These are phyloP conservation scores for Standfussiana lucernea DNA, from an alignment of 2,888 invertebrate genomes.

Conservation along the genomic window DNA sequence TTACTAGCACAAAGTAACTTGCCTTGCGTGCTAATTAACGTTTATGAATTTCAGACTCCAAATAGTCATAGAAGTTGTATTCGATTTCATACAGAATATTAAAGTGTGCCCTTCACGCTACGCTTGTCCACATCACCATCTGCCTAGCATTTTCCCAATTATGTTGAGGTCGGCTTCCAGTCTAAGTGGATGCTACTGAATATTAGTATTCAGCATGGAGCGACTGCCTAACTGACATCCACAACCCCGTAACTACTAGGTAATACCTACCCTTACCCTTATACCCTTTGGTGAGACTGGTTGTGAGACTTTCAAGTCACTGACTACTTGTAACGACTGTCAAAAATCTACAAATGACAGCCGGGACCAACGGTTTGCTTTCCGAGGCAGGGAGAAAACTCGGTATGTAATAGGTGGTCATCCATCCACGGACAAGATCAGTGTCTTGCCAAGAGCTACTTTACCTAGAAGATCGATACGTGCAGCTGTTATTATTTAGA, in stretches of 20 bases:
- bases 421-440: no score
- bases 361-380: no score
- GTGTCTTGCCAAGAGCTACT: background rate
- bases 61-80: background rate
- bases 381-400: no score
- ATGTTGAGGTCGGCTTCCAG: background rate
- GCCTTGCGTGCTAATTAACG: background rate
- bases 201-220: background rate
- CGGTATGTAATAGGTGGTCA: background rate
- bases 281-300: background rate
- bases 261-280: no score
- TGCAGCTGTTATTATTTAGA: no score
- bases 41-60: background rate
- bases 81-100: no score
- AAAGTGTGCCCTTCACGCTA: background rate
- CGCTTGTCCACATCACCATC: no score
- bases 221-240: background rate
- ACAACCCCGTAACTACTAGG: background rate
- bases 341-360: no score
- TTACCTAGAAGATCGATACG: background rate
- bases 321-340: background rate
- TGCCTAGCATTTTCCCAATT: background rate
- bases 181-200: background rate
- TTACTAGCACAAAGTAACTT: background rate
- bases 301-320: background rate